Evolutionary conservation across 2,888 invertebrate species (phyloP), one percentile per base, ranked within the genome.

Genomic region (Choristoneura rosaceana): DNA sequence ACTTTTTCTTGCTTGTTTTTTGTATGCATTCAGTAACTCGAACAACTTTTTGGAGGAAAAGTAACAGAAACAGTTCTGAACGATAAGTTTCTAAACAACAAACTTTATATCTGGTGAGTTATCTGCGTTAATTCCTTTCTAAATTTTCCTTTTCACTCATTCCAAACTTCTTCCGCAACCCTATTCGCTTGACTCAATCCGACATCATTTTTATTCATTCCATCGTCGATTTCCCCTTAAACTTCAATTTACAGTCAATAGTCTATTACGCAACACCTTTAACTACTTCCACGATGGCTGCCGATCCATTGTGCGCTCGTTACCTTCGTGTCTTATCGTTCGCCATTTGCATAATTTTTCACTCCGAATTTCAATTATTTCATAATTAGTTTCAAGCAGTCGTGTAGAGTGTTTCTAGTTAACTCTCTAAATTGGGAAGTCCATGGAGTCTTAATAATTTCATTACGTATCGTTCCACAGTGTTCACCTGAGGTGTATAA

Each of bases 301-400:
- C 50, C 69, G 64, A 15, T 43, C 76, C 75, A 70, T 73, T 76
- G 70, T 64, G 74, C 75, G 69, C 74, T 63, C 70, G 75, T 74
- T 77, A 77, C 70, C 58, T 61, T 25, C 62, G 25, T 45, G 25
- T 62, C 59, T 58, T 33, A n/a, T 15, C 58, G 58, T 43, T 15
- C 33, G n/a, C 75, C 55, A 79, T 81, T 81, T 79, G 77, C 81
- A 80, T 81, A 81, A 81, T 81, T 81, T 79, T 80, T 78, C 79
- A 78, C 63, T 75, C 74, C 68, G 74, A 79, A 76, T 77, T 79
- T 76, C 77, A 77, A 77, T 77, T 77, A 79, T 77, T 75, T 73
- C 75, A 69, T 64, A 69, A 73, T 73, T 73, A 73, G 64, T 63
- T 62, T 38, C 41, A 25, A 50, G 70, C 9, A 61, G 45, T 41